These are phyloP conservation scores for Pseudorectes ferrugineus DNA, from an alignment of 2,113 vertebrate genomes.

Conservation along the genomic window DNA sequence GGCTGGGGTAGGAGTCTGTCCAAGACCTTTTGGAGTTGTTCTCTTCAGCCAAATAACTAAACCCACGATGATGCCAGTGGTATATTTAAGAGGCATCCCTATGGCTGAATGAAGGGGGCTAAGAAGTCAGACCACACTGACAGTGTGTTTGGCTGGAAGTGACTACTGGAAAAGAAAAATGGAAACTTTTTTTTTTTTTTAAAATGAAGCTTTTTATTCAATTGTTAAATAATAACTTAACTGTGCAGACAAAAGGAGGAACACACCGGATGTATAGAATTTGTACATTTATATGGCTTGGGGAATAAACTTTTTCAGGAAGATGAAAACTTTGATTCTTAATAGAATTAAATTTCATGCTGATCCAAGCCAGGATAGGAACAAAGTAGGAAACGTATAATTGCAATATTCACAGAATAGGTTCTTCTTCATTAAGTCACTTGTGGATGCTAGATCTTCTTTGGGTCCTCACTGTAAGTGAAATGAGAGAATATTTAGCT, in stretches of 20 bases:
- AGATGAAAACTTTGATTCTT: constrained; percentile 15
- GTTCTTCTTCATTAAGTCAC: not conserved
- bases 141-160: not conserved
- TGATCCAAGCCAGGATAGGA: constrained; percentile 26
- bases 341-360: constrained; percentile 19
- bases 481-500: constrained; percentile 1
- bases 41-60: not conserved
- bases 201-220: constrained; percentile 45
- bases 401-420: constrained; percentile 35
- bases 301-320: not conserved
- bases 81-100: not conserved
- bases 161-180: not conserved
- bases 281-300: not conserved
- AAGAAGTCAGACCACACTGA: not conserved
- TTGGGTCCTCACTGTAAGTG: not conserved
- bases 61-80: not conserved
- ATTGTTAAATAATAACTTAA: constrained; percentile 67
- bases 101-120: not conserved
- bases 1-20: not conserved
- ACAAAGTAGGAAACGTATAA: not conserved
- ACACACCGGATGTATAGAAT: not conserved
- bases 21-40: not conserved
- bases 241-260: not conserved
- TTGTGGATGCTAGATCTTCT: not conserved
- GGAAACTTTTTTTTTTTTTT: not conserved